Evolutionary conservation across 2,113 vertebrate species (phyloP), one percentile per base, ranked within the genome.

Genomic region (Peucedramus taeniatus): DNA sequence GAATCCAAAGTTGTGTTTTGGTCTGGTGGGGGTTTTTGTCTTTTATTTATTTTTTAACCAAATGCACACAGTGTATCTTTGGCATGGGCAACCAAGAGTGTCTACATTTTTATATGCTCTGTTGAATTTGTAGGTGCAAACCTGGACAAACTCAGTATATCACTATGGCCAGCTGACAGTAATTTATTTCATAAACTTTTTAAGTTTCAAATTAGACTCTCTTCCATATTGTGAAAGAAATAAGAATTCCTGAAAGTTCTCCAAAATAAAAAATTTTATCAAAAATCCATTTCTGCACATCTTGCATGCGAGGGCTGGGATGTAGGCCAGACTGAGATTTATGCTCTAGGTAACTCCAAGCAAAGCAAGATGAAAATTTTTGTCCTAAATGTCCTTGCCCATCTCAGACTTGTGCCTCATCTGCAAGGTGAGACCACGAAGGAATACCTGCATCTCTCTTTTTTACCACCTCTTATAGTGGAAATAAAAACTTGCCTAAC

Each of bases 11-110:
- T 7, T 71, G 26, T 20, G 35, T 10, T 83, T 69, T 63, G 40
- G 22, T 49, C 21, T 13, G 5, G 19, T 39, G 53, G 33, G 2
- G 4, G 0, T 5, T 35, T n/a, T 19, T 23, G 26, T 6, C 15
- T 13, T 51, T 28, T 37, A 10, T 37, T 42, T 19, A 10, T 23
- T 42, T 74, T 76, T 70, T 39, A 78, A 63, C 5, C 15, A 77
- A 92, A 74, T 4, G 71, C 39, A 57, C 14, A 51, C 1, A 49
- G 10, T 4, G 3, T 39, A 51, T 20, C 15, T 75, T 11, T 35
- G 22, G 7, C 4, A 35, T 0, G 1, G 49, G 2, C 31, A 90
- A 60, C 3, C 14, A 56, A 24, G 5, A 53, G 8, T 10, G 15
- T 56, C 53, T 47, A 42, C 33, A 28, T 65, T 85, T 80, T 72